These are phyloP conservation scores for Myrmophylax atrothorax DNA, from an alignment of 2,113 vertebrate species.

Conservation along the genomic window DNA sequence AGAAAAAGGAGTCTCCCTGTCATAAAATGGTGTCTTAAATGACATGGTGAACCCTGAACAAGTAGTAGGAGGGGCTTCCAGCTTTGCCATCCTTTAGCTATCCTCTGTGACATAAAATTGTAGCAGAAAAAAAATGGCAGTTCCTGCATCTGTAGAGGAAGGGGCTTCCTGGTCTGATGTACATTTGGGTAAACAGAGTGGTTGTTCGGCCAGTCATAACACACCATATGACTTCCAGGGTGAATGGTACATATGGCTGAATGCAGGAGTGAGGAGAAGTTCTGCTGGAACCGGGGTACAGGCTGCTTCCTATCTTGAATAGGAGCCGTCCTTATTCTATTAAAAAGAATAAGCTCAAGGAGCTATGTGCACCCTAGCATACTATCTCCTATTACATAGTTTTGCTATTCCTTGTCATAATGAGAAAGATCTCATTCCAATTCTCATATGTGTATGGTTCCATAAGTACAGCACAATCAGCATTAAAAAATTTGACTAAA, in stretches of 20 bases:
- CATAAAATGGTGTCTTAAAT: background rate
- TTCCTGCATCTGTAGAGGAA: background rate
- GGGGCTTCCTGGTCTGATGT: background rate
- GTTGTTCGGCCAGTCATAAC: background rate
- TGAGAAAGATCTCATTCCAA: background rate
- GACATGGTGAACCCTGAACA: background rate
- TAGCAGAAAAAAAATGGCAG: background rate
- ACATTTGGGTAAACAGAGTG: background rate
- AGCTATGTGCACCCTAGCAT: background rate
- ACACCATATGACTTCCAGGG: background rate
- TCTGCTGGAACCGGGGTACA: background rate
- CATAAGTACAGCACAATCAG: background rate
- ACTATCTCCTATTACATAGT: background rate
- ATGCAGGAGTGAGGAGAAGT: background rate
- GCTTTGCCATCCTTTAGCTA: background rate
- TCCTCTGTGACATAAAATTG: background rate
- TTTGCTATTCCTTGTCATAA: background rate
- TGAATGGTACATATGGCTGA: background rate
- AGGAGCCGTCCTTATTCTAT: background rate
- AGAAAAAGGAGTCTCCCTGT: background rate
- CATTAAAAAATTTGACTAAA: background rate
- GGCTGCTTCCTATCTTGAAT: background rate
- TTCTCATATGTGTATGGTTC: accelerated
- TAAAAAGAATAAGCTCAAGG: background rate
- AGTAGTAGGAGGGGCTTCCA: too few species aligned